phyloP scores from a whole-genome alignment of 2,113 vertebrate genomes.

The Gavialis gangeticus region DNA sequence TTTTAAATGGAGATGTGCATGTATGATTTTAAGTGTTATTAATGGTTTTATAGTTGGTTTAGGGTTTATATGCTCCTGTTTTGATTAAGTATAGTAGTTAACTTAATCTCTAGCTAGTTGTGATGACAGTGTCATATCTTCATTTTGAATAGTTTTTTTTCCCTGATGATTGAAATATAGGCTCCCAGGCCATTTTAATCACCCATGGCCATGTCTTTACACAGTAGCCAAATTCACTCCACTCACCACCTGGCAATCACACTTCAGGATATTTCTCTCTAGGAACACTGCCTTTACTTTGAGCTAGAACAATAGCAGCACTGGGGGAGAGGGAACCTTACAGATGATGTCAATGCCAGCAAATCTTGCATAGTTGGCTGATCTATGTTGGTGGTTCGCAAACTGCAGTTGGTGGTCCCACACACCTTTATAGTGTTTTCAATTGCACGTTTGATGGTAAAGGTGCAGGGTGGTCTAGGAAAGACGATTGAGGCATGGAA shows the following conservation, averaged over 20 bases:
- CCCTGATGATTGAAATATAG: not conserved
- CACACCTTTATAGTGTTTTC: too few species aligned
- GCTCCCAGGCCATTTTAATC: conserved; percentile 7
- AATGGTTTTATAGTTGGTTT: not conserved
- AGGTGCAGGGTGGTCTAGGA: too few species aligned
- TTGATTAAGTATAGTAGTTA: not conserved
- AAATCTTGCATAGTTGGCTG: conserved; percentile 3
- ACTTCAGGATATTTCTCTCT: not conserved
- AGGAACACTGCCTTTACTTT: not conserved
- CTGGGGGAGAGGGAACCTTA: conserved; percentile 14
- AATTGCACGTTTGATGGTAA: too few species aligned
- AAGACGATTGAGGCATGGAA: too few species aligned
- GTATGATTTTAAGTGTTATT: conserved; percentile 4
- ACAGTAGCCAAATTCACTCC: conserved; percentile 12
- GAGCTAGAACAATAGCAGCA: not conserved
- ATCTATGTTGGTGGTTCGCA: too few species aligned
- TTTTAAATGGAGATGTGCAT: not conserved
- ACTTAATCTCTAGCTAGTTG: conserved; percentile 38
- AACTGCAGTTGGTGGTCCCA: too few species aligned
- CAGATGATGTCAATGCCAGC: conserved; percentile 34
- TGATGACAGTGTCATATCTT: not conserved
- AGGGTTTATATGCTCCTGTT: conserved; percentile 1
- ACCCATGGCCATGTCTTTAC: not conserved
- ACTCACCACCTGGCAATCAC: not conserved
- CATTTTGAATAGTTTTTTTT: conserved; percentile 1